Percentiles rank a stretch among this genome's conserved stretches.
These are phyloP conservation scores for Dermatemys mawii DNA, from an alignment of 2,113 vertebrate species.

Conservation along the genomic window DNA sequence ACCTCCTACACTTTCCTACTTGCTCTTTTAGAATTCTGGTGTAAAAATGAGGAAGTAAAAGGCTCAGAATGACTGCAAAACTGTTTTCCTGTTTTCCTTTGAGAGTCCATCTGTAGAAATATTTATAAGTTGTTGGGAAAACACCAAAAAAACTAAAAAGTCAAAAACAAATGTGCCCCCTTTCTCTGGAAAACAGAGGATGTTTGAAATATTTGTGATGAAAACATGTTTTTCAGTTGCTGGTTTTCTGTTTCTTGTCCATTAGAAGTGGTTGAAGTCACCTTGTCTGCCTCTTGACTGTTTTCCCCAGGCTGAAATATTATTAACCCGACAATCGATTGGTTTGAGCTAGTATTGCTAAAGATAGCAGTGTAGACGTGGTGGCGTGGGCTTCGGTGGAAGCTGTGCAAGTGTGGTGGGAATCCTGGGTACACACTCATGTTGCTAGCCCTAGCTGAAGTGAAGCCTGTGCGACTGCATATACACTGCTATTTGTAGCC, in stretches of 20 bases:
- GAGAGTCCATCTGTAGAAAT: conserved; percentile 65
- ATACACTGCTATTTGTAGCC: neutral
- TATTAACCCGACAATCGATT: neutral
- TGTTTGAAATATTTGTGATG: neutral
- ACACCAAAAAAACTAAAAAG: conserved; percentile 59
- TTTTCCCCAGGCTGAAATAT: neutral
- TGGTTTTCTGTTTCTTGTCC: neutral
- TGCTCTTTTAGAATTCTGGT: conserved; percentile 44
- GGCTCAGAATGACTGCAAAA: conserved; percentile 69
- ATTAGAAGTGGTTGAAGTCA: neutral
- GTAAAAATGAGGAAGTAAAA: conserved; percentile 71
- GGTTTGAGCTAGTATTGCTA: neutral
- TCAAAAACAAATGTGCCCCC: conserved; percentile 26
- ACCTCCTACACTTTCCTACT: conserved; percentile 68
- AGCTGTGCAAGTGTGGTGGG: neutral
- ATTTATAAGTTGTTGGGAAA: conserved; percentile 70
- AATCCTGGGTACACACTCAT: neutral
- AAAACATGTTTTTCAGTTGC: neutral
- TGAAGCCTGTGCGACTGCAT: neutral
- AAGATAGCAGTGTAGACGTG: neutral
- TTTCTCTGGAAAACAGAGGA: conserved; percentile 58
- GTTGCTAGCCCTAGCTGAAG: neutral
- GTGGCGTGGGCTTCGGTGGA: neutral
- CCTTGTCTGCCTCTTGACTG: neutral
- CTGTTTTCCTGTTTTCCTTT: conserved; percentile 73